Evolutionary conservation across 2,888 invertebrate genomes (phyloP), one percentile per base, ranked within the genome.

Genomic region (Polia nebulosa): DNA sequence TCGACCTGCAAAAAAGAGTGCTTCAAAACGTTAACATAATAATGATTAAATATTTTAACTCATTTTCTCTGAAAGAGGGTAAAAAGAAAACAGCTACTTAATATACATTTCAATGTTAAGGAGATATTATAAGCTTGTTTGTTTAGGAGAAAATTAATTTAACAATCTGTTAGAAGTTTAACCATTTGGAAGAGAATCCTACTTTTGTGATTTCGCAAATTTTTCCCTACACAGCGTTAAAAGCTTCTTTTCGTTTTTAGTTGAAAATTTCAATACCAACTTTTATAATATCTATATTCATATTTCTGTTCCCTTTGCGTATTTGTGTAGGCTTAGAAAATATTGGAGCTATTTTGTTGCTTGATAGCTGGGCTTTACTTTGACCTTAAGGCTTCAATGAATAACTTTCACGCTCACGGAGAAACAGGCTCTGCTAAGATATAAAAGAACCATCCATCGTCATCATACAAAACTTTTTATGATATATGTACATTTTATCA

Each of bases 111-210:
- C 47, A 66, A 68, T 45, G 61, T 56, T 55, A 65, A 65, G 56
- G 41, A 72, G 63, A 68, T 68, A 65, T 64, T 77, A 72, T 59
- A 73, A 75, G 68, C 53, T 44, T 78, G 68, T 81, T 81, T 81
- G 82, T 78, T 72, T 64, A 79, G 57, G 66, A 68, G 69, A 70
- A 82, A 78, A 82, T 79, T 77, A 81, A 79, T 77, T 83, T 73
- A 62, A 77, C 62, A 76, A 75, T 78, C 81, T 74, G 78, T 67
- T 81, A 61, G 72, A 79, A 77, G 72, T 75, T 80, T 65, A 68
- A 56, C 66, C 70, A 67, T 72, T 83, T 69, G 60, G 57, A 62
- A 74, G 32, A 73, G 72, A 70, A 78, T 63, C 45, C 58, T 63
- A 25, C 63, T 72, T 73, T 84, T 76, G 68, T 78, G 69, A 80